phyloP scores from a whole-genome alignment of 23 tunicate genomes.

The Trididemnum nubilum region DNA sequence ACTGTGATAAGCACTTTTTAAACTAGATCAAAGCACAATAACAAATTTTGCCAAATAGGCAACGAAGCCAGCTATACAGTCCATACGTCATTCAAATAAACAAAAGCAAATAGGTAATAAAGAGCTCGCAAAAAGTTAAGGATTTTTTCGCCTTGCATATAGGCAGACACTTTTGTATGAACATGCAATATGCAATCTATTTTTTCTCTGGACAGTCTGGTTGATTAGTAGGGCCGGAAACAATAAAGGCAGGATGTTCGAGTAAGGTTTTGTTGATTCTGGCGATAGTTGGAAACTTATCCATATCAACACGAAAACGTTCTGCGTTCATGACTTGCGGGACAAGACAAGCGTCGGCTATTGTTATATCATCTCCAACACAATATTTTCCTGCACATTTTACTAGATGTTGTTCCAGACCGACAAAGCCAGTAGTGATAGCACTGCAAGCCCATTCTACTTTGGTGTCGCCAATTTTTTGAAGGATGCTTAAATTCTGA shows the following conservation, averaged over 20 bases:
- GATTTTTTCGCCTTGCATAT: too few species aligned
- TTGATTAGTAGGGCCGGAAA: constrained; percentile 61
- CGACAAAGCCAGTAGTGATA: constrained; percentile 59
- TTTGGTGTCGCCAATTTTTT: constrained; percentile 37
- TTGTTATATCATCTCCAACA: constrained; percentile 76
- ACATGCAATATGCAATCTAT: too few species aligned
- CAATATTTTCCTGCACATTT: constrained; percentile 63
- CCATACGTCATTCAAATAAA: too few species aligned
- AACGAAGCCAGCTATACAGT: too few species aligned
- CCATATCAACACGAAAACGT: constrained; percentile 59
- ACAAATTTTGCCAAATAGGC: too few species aligned
- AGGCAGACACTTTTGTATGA: too few species aligned
- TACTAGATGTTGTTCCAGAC: constrained; percentile 47
- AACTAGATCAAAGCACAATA: too few species aligned
- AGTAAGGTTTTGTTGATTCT: constrained; percentile 41
- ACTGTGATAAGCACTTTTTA: too few species aligned
- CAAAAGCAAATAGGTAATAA: too few species aligned
- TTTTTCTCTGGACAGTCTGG: constrained; percentile 42
- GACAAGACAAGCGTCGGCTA: constrained; percentile 82
- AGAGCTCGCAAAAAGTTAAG: too few species aligned
- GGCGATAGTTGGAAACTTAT: constrained; percentile 49
- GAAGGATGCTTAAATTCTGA: constrained; percentile 56
- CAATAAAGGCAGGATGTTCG: constrained; percentile 57
- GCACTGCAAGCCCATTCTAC: constrained; percentile 57
- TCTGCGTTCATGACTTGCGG: constrained; percentile 67